A percentile compares a stretch with the other conserved stretches of the same genome.
phyloP scores from a whole-genome alignment of 1,140 invertebrate species.

The Rhagoletis zephyria region DNA sequence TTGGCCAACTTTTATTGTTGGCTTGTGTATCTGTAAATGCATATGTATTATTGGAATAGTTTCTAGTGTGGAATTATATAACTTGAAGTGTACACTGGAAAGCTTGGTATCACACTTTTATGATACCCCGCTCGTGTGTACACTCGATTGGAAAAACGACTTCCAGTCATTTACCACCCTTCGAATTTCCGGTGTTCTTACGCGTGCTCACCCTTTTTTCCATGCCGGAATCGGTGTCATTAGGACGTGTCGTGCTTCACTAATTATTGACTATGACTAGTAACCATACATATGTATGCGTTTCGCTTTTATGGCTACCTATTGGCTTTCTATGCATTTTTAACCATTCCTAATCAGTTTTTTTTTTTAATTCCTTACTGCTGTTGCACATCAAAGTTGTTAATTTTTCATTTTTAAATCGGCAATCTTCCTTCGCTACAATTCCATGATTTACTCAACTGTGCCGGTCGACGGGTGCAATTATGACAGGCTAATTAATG shows the following conservation, averaged over 20 bases:
- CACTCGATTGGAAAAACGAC: slow-evolving; percentile 22
- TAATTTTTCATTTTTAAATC: slow-evolving; percentile 15
- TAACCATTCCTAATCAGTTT: background rate
- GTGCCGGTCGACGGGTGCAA: background rate
- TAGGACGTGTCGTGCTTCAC: slow-evolving; percentile 47
- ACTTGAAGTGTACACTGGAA: slow-evolving; percentile 16
- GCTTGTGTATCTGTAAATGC: background rate
- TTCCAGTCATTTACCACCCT: slow-evolving; percentile 28
- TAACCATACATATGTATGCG: slow-evolving; percentile 1
- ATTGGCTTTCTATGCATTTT: background rate
- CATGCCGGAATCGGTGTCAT: slow-evolving; percentile 53
- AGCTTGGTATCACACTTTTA: background rate
- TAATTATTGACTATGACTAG: slow-evolving; percentile 53
- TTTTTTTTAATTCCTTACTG: background rate
- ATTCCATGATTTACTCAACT: too few species aligned
- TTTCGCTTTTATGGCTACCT: background rate
- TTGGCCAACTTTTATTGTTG: background rate
- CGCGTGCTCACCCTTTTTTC: background rate
- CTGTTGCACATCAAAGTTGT: background rate
- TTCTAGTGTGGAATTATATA: slow-evolving; percentile 44
- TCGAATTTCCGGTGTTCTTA: slow-evolving; percentile 5
- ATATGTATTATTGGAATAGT: background rate
- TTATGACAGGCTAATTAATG: slow-evolving; percentile 27
- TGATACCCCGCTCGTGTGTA: background rate
- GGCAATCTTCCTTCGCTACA: background rate